Conservation (phyloP, 2,797 vertebrate species). For the Ara ararauna region DNA sequence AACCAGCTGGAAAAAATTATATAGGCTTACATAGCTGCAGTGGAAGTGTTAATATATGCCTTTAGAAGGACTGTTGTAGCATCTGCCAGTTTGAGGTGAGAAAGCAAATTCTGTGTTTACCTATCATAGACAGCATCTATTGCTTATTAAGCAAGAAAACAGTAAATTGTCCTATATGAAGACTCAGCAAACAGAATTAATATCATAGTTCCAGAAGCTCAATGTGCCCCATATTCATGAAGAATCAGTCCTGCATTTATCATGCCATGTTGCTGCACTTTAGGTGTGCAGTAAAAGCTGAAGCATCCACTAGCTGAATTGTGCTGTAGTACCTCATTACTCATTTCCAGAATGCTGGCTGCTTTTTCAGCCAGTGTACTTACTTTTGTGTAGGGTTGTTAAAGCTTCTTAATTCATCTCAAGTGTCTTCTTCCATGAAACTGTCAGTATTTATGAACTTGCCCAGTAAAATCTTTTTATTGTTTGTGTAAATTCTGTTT, state of each 20-base stretch:
- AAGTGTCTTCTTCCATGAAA: slow-evolving; percentile 11
- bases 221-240: neutral
- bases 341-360: neutral
- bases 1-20: neutral
- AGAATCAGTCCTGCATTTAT: neutral
- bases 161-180: neutral
- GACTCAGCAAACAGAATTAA: neutral
- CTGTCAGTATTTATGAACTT: slow-evolving; percentile 22
- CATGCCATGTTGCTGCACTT: neutral
- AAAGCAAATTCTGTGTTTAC: neutral
- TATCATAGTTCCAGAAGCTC: neutral
- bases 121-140: neutral
- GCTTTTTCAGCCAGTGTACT: neutral
- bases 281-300: neutral
- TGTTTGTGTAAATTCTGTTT: slow-evolving; percentile 19
- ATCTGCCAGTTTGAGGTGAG: neutral
- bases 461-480: neutral
- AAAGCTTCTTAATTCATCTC: slow-evolving; percentile 13
- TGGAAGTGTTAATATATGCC: neutral
- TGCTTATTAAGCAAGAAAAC: neutral
- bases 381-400: neutral
- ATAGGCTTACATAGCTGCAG: neutral
- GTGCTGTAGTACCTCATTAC: neutral
- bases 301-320: neutral
- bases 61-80: neutral